Percentiles rank a stretch among this genome's conserved stretches.
phyloP scores from a whole-genome alignment of 92 coral and sea anemone species.

The Nematostella vectensis region DNA sequence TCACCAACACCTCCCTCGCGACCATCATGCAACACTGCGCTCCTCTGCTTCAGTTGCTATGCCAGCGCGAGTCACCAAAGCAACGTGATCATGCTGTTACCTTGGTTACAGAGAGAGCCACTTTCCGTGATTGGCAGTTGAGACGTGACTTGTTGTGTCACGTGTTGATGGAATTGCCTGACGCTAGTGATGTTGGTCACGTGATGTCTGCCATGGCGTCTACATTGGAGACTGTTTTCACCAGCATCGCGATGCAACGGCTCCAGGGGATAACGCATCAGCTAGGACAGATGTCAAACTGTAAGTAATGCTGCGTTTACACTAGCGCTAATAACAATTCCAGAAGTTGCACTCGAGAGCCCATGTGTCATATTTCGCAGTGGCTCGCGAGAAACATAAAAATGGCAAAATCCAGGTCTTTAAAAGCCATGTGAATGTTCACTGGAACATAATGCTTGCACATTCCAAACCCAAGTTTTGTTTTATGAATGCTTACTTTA shows the following conservation, averaged over 20 bases:
- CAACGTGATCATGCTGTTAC: constrained; percentile 41
- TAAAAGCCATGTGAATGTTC: too few species aligned
- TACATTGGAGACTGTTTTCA: constrained; percentile 17
- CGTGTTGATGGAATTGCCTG: constrained; percentile 4
- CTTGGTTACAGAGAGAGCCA: constrained; percentile 70
- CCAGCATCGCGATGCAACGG: constrained; percentile 28
- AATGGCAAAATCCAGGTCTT: too few species aligned
- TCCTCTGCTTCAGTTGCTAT: constrained; percentile 52
- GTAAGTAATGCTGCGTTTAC: too few species aligned
- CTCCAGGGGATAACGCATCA: neutral
- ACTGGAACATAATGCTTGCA: too few species aligned
- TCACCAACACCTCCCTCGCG: constrained; percentile 47
- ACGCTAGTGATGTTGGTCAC: neutral
- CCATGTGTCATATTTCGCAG: too few species aligned
- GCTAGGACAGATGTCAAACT: too few species aligned
- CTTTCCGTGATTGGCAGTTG: constrained; percentile 65
- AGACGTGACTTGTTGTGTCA: constrained; percentile 39
- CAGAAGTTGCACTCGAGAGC: too few species aligned
- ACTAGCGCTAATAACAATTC: too few species aligned
- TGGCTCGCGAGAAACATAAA: too few species aligned
- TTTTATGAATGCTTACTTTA: too few species aligned
- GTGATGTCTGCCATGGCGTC: neutral
- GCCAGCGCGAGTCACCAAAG: constrained; percentile 17
- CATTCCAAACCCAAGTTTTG: too few species aligned
- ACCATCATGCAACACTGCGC: constrained; percentile 51